Evolutionary conservation across 2,113 vertebrate species (phyloP).

Genomic region (Plotosus lineatus): DNA sequence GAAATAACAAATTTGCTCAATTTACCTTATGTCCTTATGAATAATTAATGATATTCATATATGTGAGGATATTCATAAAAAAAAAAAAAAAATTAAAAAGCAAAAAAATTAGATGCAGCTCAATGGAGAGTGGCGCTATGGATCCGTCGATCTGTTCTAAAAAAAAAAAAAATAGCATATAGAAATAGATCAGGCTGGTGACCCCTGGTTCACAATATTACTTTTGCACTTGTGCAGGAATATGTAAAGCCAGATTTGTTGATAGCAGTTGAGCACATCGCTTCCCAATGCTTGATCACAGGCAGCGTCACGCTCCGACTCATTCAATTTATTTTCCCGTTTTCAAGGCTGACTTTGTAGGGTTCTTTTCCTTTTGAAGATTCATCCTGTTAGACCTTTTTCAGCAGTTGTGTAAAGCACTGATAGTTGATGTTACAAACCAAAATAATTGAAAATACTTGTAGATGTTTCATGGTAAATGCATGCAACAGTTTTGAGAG

Average conservation of each 20-base stretch:
- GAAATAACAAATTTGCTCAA: too few relatives aligned
- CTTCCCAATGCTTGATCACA: neutral
- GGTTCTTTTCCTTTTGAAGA: neutral
- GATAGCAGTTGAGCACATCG: neutral
- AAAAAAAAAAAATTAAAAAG: too few relatives aligned
- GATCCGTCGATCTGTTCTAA: too few relatives aligned
- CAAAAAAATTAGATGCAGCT: too few relatives aligned
- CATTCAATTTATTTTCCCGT: neutral
- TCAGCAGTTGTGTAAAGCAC: neutral
- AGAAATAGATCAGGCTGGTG: neutral
- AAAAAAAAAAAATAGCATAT: too few relatives aligned
- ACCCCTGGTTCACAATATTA: slow-evolving; percentile 2
- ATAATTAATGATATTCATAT: too few relatives aligned
- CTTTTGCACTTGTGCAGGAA: neutral
- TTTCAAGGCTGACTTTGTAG: neutral
- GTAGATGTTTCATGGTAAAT: neutral
- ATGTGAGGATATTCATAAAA: too few relatives aligned
- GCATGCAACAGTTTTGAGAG: neutral
- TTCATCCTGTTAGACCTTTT: neutral
- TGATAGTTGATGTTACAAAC: neutral
- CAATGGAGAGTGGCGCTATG: too few relatives aligned
- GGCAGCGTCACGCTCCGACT: neutral
- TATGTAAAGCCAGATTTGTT: neutral
- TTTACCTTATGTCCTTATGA: too few relatives aligned
- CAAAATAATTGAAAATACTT: neutral